Conservation (phyloP, 1,140 invertebrate genomes). For the Frieseomelitta varia region DNA sequence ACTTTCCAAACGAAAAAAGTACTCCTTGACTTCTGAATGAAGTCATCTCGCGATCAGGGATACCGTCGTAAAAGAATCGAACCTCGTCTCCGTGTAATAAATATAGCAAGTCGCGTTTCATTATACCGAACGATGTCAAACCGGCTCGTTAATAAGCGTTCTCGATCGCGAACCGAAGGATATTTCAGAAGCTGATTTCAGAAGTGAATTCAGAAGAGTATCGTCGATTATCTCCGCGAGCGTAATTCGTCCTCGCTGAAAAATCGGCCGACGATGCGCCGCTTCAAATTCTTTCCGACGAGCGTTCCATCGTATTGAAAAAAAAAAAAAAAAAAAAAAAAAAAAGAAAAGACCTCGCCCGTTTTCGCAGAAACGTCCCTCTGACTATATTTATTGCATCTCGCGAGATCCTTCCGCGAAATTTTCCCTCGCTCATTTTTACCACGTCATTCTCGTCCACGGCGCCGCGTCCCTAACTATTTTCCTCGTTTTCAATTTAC, state of each 20-base stretch:
- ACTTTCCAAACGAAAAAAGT: too few species aligned
- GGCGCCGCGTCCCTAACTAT: slow-evolving; percentile 30
- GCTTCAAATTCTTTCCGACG: background rate
- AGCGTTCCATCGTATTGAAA: background rate
- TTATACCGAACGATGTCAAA: background rate
- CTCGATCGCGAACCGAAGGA: background rate
- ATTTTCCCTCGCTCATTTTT: slow-evolving; percentile 17
- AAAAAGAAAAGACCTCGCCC: too few species aligned
- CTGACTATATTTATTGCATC: background rate
- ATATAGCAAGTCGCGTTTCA: background rate
- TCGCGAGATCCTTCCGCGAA: background rate
- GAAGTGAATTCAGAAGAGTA: background rate
- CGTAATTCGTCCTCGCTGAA: background rate
- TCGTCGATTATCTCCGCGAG: background rate
- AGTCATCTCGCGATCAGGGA: background rate
- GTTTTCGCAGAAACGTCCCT: background rate
- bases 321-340: background rate
- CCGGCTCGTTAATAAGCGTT: background rate
- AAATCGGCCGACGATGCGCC: background rate
- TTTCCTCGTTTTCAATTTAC: slow-evolving; percentile 43
- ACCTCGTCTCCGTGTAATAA: background rate
- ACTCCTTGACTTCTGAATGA: background rate
- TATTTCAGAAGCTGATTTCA: background rate
- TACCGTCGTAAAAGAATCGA: background rate
- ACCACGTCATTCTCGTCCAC: slow-evolving; percentile 13